Evolutionary conservation across 1,140 invertebrate genomes (phyloP).

Genomic region (Brachionus calyciflorus): DNA sequence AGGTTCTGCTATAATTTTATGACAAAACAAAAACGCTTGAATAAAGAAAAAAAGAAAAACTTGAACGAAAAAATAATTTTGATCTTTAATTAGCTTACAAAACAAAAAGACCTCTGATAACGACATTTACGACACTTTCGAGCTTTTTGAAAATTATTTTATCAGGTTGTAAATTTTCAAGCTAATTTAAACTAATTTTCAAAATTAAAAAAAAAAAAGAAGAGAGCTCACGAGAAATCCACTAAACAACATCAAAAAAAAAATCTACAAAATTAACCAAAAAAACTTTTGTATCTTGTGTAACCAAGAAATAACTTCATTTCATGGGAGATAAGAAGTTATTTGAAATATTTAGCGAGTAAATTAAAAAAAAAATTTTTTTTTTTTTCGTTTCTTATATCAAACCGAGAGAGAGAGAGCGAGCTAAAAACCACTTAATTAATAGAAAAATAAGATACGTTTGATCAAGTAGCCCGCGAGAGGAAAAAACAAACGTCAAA

Average conservation of each 20-base stretch:
- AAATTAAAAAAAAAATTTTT: constrained; percentile 1
- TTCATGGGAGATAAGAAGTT: constrained; percentile 1
- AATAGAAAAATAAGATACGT: no score
- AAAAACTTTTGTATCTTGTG: constrained; percentile 18
- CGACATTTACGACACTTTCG: neutral
- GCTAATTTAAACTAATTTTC: constrained; percentile 23
- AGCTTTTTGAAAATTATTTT: no score
- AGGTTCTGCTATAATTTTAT: no score
- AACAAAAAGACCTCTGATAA: neutral
- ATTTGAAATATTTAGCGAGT: constrained; percentile 26
- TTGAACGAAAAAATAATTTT: no score
- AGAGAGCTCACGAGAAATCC: constrained; percentile 5
- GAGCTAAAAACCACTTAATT: no score
- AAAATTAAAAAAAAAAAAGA: no score
- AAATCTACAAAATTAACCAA: neutral
- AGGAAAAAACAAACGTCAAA: no score
- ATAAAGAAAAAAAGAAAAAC: no score
- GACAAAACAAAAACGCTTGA: no score
- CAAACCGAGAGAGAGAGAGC: neutral
- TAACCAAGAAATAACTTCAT: constrained; percentile 3
- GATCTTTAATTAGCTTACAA: no score
- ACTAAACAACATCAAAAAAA: neutral
- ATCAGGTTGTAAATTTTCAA: neutral
- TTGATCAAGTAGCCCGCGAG: no score
- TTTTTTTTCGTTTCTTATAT: constrained; percentile 2